Evolutionary conservation across 2,797 vertebrate species (phyloP), one percentile per base, ranked within the genome.

Genomic region (Botia almorhae): DNA sequence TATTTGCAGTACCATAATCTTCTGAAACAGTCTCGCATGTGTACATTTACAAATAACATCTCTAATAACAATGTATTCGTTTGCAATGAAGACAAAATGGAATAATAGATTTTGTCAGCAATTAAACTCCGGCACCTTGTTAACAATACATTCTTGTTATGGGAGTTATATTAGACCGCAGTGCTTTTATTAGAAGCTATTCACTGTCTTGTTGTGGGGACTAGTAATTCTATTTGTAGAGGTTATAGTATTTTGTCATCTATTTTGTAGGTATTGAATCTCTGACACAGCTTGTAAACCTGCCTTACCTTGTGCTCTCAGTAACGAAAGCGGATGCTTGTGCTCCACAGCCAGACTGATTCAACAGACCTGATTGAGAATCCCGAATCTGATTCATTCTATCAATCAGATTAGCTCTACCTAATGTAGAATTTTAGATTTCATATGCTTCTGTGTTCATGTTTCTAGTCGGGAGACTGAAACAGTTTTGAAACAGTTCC

Each of bases 261-360:
- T n/a, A n/a, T n/a, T n/a, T n/a, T n/a, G n/a, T n/a, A n/a, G n/a
- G n/a, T n/a, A n/a, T n/a, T n/a, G n/a, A 16, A 80, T 46, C 65
- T 63, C 73, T 69, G 74, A 82, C 55, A 68, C 63, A 51, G 83
- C 78, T 74, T 74, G 64, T 29, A 29, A 78, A 78, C 76, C 74
- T 82, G 76, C 77, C 83, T 85, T 80, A 82, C 69, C 80, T 72
- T 76, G 51, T 76, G 53, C 26, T 50, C 69, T 51, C 77, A 58
- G 56, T 72, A 68, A 56, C 55, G 64, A 55, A 81, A 76, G 60
- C 36, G 36, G 48, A 74, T 56, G 36, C 46, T 63, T 69, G 71
- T 50, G 61, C 65, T 64, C 61, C 63, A 51, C 46, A 56, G 73
- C 48, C 72, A 82, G 72, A 76, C 77, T 26, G 61, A 61, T 51